Evolutionary conservation across 2,888 invertebrate genomes (phyloP).

Genomic region (Synergus japonicus): DNA sequence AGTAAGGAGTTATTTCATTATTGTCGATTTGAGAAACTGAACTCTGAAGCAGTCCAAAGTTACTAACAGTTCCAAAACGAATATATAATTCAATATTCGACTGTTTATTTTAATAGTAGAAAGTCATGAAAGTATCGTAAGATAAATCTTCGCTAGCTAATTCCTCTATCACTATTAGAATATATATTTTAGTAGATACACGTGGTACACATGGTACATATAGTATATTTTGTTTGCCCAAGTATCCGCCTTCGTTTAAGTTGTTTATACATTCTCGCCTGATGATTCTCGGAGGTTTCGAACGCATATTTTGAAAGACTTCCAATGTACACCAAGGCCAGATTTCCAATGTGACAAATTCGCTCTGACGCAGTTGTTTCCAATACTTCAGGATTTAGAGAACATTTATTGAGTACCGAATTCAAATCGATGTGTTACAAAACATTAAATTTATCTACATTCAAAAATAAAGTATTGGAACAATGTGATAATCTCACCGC

Average conservation of each 20-base stretch:
- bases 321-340: slow-evolving; percentile 15
- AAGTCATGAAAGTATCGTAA: neutral
- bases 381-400: neutral
- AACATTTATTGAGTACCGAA: neutral
- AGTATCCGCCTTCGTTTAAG: slow-evolving; percentile 16
- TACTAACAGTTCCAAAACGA: neutral
- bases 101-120: neutral
- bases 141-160: neutral
- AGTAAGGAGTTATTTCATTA: too few relatives aligned
- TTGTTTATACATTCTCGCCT: slow-evolving; percentile 37
- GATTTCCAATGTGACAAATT: slow-evolving; percentile 30
- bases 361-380: neutral
- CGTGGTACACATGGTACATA: slow-evolving; percentile 16
- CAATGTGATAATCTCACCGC: neutral
- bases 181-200: slow-evolving; percentile 17
- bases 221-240: slow-evolving; percentile 23
- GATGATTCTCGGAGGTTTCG: slow-evolving; percentile 18
- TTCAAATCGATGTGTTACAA: neutral
- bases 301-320: slow-evolving; percentile 28
- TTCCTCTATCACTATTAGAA: slow-evolving; percentile 8
- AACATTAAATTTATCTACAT: too few relatives aligned
- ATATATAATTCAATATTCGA: neutral
- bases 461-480: neutral
- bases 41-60: neutral
- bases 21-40: too few relatives aligned